These are phyloP conservation scores for Scomber colias DNA, from an alignment of 2,113 vertebrate species.

Conservation along the genomic window DNA sequence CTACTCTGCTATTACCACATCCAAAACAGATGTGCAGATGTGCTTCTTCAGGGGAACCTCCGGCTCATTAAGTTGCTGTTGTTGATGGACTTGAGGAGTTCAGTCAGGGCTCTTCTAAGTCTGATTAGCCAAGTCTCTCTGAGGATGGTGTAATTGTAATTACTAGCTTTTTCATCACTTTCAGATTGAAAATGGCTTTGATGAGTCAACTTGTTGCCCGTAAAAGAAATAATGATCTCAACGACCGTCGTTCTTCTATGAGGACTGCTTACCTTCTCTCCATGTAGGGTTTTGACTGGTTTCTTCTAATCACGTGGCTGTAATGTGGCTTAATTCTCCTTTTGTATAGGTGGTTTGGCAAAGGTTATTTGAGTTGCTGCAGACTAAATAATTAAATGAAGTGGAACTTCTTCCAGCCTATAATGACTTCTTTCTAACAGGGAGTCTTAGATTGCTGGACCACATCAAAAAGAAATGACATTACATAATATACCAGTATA, in stretches of 20 bases:
- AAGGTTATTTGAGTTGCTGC: slow-evolving; percentile 13
- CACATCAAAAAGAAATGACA: slow-evolving; percentile 25
- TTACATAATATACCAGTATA: neutral
- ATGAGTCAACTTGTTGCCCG: slow-evolving; percentile 33
- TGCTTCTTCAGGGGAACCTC: slow-evolving; percentile 40
- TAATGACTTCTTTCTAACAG: slow-evolving; percentile 10
- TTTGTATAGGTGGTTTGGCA: neutral
- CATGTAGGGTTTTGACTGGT: neutral
- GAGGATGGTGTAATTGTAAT: slow-evolving; percentile 46
- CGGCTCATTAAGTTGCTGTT: slow-evolving; percentile 60
- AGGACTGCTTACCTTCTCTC: slow-evolving; percentile 1
- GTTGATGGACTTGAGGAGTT: slow-evolving; percentile 49
- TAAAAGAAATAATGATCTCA: slow-evolving; percentile 51
- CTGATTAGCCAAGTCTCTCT: slow-evolving; percentile 47
- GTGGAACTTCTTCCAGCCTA: neutral
- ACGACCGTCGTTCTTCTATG: slow-evolving; percentile 14
- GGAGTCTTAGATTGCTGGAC: slow-evolving; percentile 5
- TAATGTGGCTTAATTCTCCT: neutral
- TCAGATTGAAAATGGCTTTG: slow-evolving; percentile 37
- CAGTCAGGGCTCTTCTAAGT: slow-evolving; percentile 41
- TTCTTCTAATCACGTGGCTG: neutral
- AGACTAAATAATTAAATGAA: slow-evolving; percentile 25
- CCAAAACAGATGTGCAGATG: slow-evolving; percentile 44
- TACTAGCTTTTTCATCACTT: slow-evolving; percentile 36
- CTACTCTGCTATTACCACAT: neutral